phyloP scores from a whole-genome alignment of 2,113 vertebrate genomes.

The Potamarius usumacintae region DNA sequence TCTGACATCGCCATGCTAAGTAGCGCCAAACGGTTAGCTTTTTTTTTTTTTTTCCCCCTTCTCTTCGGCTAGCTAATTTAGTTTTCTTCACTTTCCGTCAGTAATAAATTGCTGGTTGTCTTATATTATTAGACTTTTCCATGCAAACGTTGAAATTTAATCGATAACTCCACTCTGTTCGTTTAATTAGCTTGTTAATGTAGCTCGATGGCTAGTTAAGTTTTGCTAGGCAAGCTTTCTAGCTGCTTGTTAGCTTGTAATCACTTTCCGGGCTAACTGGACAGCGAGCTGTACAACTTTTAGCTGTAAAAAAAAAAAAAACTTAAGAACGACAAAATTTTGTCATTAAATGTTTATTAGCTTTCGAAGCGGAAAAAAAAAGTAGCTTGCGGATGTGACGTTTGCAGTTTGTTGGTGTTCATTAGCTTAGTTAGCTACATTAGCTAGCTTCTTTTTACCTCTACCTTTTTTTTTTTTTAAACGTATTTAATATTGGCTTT shows the following conservation, averaged over 20 bases:
- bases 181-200: neutral
- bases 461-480: neutral
- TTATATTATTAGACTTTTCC: neutral
- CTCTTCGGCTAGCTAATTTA: neutral
- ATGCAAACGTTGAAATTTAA: too few species aligned
- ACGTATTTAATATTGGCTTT: neutral
- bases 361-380: neutral
- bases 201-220: neutral
- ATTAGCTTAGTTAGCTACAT: too few species aligned
- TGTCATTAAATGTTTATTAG: neutral
- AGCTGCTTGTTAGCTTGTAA: slow-evolving; percentile 37
- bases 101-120: neutral
- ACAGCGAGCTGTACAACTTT: too few species aligned
- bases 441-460: neutral
- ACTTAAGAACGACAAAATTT: neutral
- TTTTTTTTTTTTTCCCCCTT: slow-evolving; percentile 9
- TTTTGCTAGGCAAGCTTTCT: slow-evolving; percentile 62
- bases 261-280: neutral
- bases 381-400: neutral
- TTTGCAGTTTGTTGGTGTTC: neutral
- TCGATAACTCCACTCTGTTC: neutral
- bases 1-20: neutral
- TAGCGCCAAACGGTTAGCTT: slow-evolving; percentile 25
- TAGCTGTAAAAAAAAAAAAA: too few species aligned
- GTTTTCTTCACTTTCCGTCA: neutral